A percentile compares a stretch with the other conserved stretches of the same genome.
Evolutionary conservation across 2,888 invertebrate species (phyloP).

Genomic region (Eristalis pertinax): DNA sequence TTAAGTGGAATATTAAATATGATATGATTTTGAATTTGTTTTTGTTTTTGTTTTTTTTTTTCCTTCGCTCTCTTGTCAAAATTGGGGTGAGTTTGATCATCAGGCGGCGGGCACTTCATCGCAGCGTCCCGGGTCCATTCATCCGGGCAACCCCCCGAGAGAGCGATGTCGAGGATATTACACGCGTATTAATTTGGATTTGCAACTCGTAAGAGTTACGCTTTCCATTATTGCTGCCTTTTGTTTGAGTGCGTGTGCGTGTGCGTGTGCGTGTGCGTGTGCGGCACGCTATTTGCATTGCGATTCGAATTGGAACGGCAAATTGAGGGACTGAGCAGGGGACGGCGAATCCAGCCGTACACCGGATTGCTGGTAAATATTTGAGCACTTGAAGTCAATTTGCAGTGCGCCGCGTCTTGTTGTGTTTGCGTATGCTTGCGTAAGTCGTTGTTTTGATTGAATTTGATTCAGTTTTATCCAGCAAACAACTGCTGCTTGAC

Average conservation of each 20-base stretch:
- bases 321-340: conserved; percentile 13
- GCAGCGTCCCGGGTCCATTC: neutral
- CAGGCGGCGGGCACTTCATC: neutral
- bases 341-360: neutral
- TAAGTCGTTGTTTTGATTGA: no score
- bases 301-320: conserved; percentile 43
- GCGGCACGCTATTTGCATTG: conserved; percentile 34
- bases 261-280: neutral
- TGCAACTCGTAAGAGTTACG: conserved; percentile 20
- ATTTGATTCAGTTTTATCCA: no score
- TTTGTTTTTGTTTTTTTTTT: neutral
- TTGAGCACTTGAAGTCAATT: conserved; percentile 41
- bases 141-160: conserved; percentile 22
- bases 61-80: neutral
- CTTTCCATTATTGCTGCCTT: neutral
- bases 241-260: no score
- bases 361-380: conserved; percentile 43
- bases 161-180: conserved; percentile 45
- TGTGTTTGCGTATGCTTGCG: no score
- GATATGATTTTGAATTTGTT: conserved; percentile 33
- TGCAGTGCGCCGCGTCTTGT: neutral
- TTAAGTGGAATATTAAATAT: conserved; percentile 70
- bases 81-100: neutral
- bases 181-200: conserved; percentile 60
- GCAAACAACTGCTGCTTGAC: no score